These are phyloP conservation scores for Phoebastria nigripes DNA, from an alignment of 2,797 vertebrate species.

Conservation along the genomic window DNA sequence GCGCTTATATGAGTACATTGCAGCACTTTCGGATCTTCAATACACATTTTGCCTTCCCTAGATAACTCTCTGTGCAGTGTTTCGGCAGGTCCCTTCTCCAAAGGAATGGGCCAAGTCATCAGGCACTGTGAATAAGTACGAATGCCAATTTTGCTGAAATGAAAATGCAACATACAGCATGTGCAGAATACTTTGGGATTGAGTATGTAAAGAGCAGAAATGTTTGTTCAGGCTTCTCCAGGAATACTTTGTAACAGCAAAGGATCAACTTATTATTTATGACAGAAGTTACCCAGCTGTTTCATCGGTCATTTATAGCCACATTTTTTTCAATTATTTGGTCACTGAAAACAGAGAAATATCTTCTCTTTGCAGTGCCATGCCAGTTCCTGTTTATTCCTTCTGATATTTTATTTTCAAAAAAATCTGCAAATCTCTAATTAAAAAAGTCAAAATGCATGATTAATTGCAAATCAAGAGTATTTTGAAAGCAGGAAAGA, in stretches of 20 bases:
- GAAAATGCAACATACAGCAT: not conserved
- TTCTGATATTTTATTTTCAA: not conserved
- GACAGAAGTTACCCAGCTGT: not conserved
- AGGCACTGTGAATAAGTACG: not conserved
- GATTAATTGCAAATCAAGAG: slow-evolving; percentile 27
- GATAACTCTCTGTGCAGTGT: not conserved
- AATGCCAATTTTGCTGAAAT: not conserved
- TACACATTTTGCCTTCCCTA: not conserved
- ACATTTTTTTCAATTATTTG: not conserved
- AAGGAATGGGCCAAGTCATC: not conserved
- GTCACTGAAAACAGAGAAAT: not conserved
- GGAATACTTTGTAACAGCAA: not conserved
- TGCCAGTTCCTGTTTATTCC: not conserved
- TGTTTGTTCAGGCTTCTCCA: not conserved
- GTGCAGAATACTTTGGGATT: not conserved
- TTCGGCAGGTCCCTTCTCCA: not conserved
- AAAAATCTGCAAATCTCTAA: not conserved
- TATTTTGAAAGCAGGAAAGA: slow-evolving; percentile 23
- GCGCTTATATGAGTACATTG: accelerated
- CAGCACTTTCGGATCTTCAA: not conserved
- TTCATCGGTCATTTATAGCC: not conserved
- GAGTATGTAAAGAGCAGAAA: not conserved
- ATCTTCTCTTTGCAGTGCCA: not conserved
- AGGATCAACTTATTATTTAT: not conserved
- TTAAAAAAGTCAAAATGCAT: not conserved